phyloP scores from a whole-genome alignment of 35 echinoderm and acorn worm species.

The Anneissia japonica region DNA sequence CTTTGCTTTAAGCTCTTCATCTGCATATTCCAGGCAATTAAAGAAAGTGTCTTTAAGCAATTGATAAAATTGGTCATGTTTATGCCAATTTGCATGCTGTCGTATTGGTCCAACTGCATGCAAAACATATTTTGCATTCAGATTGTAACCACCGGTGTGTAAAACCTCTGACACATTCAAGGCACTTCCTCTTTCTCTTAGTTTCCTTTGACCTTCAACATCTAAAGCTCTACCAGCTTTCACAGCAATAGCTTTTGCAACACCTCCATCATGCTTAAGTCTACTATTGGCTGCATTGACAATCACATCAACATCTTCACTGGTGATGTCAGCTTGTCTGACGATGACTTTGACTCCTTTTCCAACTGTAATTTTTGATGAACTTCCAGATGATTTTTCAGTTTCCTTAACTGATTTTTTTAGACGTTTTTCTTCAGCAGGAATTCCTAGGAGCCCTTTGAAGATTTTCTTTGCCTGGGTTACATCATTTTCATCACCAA shows the following conservation, averaged over 20 bases:
- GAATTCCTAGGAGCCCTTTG: background rate
- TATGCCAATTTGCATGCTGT: background rate
- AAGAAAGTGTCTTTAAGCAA: background rate
- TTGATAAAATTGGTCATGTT: background rate
- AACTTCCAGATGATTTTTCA: background rate
- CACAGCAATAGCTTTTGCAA: constrained; percentile 4
- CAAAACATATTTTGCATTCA: background rate
- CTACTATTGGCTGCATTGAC: constrained; percentile 24
- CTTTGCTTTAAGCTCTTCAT: background rate
- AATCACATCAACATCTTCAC: constrained; percentile 21
- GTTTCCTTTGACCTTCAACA: background rate
- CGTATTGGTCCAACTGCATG: constrained; percentile 9
- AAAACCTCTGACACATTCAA: background rate
- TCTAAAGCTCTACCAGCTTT: background rate
- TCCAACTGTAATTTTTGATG: background rate
- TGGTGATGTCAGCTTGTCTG: background rate
- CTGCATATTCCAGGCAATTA: constrained; percentile 3
- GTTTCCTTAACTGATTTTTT: background rate
- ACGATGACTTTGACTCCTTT: constrained; percentile 2
- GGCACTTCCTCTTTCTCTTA: background rate
- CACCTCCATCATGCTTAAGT: constrained; percentile 1
- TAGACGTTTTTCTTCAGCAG: background rate
- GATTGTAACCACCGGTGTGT: background rate
- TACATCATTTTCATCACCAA: background rate
- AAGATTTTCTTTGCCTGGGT: background rate